phyloP scores from a whole-genome alignment of 2,888 invertebrate species.

The Serrognathus titanus region DNA sequence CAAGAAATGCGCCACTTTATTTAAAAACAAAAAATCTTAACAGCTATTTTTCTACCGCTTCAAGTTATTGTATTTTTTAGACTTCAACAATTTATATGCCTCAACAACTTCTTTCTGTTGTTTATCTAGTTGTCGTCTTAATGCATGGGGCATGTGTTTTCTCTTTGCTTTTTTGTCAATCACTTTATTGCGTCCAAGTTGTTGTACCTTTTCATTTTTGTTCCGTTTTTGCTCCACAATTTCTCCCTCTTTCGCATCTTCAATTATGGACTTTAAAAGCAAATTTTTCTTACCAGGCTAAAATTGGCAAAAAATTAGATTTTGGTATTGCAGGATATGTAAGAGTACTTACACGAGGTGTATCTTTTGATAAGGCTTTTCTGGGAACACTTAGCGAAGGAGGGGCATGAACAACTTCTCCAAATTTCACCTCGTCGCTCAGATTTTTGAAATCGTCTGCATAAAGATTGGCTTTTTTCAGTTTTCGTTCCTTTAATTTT shows the following conservation, averaged over 20 bases:
- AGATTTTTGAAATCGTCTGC: constrained; percentile 51
- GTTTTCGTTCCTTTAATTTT: constrained; percentile 52
- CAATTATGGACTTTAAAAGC: constrained; percentile 56
- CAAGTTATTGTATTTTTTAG: constrained; percentile 28
- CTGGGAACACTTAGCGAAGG: constrained; percentile 60
- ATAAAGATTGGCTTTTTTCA: constrained; percentile 38
- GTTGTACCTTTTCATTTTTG: constrained; percentile 41
- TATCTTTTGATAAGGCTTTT: constrained; percentile 47
- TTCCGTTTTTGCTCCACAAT: constrained; percentile 28
- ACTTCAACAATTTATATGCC: constrained; percentile 58
- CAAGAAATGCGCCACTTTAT: too few species aligned
- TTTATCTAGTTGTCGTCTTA: constrained; percentile 57
- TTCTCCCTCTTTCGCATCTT: constrained; percentile 14
- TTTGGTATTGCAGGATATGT: too few species aligned
- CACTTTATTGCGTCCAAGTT: constrained; percentile 23
- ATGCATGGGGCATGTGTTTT: constrained; percentile 57
- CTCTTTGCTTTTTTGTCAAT: constrained; percentile 58
- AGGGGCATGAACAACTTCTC: constrained; percentile 71
- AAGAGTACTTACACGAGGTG: constrained; percentile 44
- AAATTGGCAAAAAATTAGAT: constrained; percentile 1
- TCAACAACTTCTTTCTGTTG: constrained; percentile 58
- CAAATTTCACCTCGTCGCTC: constrained; percentile 67
- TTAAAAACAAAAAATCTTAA: too few species aligned
- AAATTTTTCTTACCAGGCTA: constrained; percentile 65
- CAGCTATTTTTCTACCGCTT: neutral